Conservation (phyloP, 2,113 vertebrate genomes). For the Scomber scombrus region DNA sequence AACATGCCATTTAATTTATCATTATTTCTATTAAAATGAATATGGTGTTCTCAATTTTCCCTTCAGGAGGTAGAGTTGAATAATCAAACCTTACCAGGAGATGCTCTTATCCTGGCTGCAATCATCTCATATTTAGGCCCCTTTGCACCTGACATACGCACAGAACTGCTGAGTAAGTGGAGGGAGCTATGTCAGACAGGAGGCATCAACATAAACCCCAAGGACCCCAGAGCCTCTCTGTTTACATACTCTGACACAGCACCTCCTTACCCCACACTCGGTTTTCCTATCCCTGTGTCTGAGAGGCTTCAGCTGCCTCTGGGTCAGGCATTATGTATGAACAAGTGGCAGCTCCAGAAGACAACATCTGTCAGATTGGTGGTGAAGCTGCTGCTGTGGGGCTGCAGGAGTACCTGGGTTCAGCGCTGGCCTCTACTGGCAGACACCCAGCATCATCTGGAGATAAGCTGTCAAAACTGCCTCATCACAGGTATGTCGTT, state of each 20-base stretch:
- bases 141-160: constrained; percentile 79
- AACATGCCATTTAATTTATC: neutral
- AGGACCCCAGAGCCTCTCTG: constrained; percentile 76
- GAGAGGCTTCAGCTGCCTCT: constrained; percentile 74
- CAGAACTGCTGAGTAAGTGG: constrained; percentile 87
- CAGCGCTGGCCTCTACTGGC: constrained; percentile 84
- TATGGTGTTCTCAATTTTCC: neutral
- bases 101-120: constrained; percentile 86
- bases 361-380: constrained; percentile 62
- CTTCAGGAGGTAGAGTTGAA: constrained; percentile 75
- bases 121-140: constrained; percentile 86
- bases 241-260: constrained; percentile 10
- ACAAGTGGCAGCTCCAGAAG: constrained; percentile 56
- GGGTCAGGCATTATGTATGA: constrained; percentile 68
- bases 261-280: neutral
- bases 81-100: constrained; percentile 71
- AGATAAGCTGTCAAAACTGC: constrained; percentile 40
- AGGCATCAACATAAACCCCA: constrained; percentile 70
- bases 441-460: constrained; percentile 79
- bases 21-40: neutral
- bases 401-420: constrained; percentile 45
- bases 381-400: constrained; percentile 81
- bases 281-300: constrained; percentile 70
- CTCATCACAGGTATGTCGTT: constrained; percentile 60
- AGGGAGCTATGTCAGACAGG: constrained; percentile 78